These are phyloP conservation scores for Brachionus paranguensis DNA, from an alignment of 1,140 invertebrate species.

Conservation along the genomic window DNA sequence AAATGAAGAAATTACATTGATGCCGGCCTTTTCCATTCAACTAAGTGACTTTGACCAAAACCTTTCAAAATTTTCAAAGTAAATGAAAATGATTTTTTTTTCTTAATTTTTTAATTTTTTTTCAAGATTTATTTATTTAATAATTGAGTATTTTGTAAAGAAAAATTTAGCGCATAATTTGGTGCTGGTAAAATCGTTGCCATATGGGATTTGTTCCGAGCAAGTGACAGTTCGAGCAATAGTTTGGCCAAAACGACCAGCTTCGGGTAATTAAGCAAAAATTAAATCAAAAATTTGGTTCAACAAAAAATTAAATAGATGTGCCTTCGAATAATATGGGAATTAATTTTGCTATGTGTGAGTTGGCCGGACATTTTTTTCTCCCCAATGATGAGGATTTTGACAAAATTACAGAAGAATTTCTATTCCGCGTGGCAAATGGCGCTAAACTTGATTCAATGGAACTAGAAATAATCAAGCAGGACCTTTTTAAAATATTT, in stretches of 20 bases:
- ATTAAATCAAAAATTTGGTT: neutral
- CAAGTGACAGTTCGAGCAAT: neutral
- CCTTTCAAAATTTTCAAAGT: neutral
- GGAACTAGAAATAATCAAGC: neutral
- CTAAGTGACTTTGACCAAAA: constrained; percentile 15
- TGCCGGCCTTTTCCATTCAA: neutral
- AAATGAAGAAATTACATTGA: neutral
- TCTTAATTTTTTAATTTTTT: neutral
- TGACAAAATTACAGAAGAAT: neutral
- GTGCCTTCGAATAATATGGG: neutral
- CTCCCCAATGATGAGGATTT: neutral
- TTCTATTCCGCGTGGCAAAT: neutral
- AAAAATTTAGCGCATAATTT: constrained; percentile 18
- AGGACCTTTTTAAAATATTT: neutral
- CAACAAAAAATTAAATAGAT: neutral
- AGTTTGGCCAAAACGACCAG: neutral
- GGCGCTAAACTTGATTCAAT: neutral
- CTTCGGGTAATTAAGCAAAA: neutral
- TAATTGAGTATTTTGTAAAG: neutral
- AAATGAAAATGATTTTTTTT: neutral
- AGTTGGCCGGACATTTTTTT: constrained; percentile 24
- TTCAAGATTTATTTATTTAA: neutral
- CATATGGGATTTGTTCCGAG: neutral
- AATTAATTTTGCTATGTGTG: constrained; percentile 29
- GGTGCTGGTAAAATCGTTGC: neutral